Conservation (phyloP, 1,140 invertebrate genomes). For the Tyrophagus putrescentiae region DNA sequence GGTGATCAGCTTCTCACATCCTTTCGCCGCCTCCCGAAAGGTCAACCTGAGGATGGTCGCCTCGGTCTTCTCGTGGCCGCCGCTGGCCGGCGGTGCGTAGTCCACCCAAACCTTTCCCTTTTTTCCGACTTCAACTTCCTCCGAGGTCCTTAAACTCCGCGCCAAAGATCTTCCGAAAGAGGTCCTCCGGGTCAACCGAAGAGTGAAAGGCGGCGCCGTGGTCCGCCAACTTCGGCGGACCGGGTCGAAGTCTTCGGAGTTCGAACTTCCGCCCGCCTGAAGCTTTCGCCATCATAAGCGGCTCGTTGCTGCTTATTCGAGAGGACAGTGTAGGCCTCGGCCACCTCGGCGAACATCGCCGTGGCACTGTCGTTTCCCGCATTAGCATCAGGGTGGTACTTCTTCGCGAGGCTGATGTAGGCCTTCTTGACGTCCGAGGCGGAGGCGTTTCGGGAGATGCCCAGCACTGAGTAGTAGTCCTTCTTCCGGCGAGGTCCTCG, state of each 20-base stretch:
- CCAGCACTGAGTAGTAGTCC: conserved; percentile 86
- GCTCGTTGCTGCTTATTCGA: conserved; percentile 78
- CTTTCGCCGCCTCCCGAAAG: conserved; percentile 87
- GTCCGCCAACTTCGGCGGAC: too few relatives aligned
- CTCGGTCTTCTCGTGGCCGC: conserved; percentile 65
- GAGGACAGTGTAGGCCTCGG: conserved; percentile 95
- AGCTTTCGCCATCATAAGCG: conserved; percentile 77
- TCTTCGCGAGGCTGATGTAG: conserved; percentile 92
- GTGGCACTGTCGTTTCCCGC: conserved; percentile 60
- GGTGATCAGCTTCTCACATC: conserved; percentile 80
- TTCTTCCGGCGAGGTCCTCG: too few relatives aligned
- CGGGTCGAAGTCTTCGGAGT: conserved; percentile 29
- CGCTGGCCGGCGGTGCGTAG: conserved; percentile 43
- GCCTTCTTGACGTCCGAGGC: conserved; percentile 91
- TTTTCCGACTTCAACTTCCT: background rate
- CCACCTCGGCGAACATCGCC: conserved; percentile 90
- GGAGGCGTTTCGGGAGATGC: conserved; percentile 69
- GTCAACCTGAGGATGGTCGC: conserved; percentile 76
- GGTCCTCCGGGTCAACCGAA: conserved; percentile 80
- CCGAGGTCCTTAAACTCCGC: conserved; percentile 26
- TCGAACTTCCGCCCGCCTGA: background rate
- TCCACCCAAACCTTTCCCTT: conserved; percentile 41
- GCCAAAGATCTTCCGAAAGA: conserved; percentile 55
- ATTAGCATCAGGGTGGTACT: conserved; percentile 96
- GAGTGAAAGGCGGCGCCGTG: too few relatives aligned